Conservation (phyloP, 1,140 invertebrate genomes). For the Gonatopus flavifemur region DNA sequence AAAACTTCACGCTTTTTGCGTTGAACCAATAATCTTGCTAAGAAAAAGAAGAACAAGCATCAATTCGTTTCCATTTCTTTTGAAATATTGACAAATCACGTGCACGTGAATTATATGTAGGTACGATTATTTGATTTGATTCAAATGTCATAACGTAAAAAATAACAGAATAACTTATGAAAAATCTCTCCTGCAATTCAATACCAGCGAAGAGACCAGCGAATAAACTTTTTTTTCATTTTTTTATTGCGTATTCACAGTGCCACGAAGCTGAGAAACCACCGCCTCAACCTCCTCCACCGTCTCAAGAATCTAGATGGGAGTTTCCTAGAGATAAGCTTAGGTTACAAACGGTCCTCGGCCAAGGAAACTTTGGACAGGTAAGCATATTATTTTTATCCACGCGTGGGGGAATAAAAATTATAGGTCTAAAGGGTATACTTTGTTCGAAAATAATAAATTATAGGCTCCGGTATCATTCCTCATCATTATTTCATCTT, state of each 20-base stretch:
- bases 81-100: no score
- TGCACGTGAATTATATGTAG: no score
- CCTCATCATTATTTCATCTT: not conserved
- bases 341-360: slow-evolving; percentile 75
- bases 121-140: no score
- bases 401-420: no score
- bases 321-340: slow-evolving; percentile 78
- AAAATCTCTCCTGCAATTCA: slow-evolving; percentile 12
- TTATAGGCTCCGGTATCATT: no score
- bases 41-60: slow-evolving; percentile 14
- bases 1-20: not conserved
- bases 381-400: no score
- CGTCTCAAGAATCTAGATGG: slow-evolving; percentile 66
- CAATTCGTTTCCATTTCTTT: no score
- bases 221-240: not conserved
- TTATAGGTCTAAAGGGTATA: no score
- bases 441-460: no score
- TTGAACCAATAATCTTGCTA: slow-evolving; percentile 15
- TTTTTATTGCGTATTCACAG: no score
- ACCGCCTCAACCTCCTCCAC: slow-evolving; percentile 55
- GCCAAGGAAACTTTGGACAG: slow-evolving; percentile 83
- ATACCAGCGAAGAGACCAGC: slow-evolving; percentile 6
- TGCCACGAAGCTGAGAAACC: slow-evolving; percentile 56
- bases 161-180: no score
- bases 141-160: no score